Percentiles rank a stretch among this genome's conserved stretches.
Evolutionary conservation across 2,113 vertebrate genomes (phyloP).

Genomic region (Furnarius figulus): DNA sequence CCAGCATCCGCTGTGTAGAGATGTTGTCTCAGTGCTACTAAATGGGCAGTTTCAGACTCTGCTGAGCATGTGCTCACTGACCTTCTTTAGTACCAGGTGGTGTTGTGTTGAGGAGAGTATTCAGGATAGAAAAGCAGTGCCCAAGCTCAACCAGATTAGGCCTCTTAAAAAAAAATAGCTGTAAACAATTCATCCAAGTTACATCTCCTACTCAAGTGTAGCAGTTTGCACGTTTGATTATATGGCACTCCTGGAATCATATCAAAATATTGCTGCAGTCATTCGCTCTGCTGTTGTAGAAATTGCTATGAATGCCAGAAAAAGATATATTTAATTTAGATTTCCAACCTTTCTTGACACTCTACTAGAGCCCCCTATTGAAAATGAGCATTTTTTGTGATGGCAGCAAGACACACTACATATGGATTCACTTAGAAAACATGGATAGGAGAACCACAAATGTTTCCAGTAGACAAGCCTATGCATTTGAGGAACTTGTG

Average conservation of each 20-base stretch:
- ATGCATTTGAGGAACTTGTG: slow-evolving; percentile 25
- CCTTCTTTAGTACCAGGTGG: neutral
- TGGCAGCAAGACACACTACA: neutral
- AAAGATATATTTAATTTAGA: neutral
- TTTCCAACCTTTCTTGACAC: neutral
- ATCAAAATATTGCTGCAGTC: neutral
- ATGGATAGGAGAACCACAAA: neutral
- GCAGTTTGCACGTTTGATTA: neutral
- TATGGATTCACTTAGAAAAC: slow-evolving; percentile 21
- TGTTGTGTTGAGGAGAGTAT: neutral
- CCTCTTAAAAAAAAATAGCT: neutral
- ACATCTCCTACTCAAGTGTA: neutral
- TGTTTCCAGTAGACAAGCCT: neutral
- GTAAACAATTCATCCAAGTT: neutral
- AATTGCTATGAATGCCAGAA: neutral
- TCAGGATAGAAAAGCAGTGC: neutral
- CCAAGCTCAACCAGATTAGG: neutral
- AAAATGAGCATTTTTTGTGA: neutral
- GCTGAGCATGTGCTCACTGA: neutral
- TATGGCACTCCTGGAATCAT: neutral
- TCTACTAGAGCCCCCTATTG: slow-evolving; percentile 14
- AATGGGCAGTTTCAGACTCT: neutral
- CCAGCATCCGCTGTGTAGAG: neutral
- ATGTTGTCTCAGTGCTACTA: neutral
- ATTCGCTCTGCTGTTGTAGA: neutral